phyloP scores from a whole-genome alignment of 2,888 invertebrate species.

The Mesorhabditis spiculigera region DNA sequence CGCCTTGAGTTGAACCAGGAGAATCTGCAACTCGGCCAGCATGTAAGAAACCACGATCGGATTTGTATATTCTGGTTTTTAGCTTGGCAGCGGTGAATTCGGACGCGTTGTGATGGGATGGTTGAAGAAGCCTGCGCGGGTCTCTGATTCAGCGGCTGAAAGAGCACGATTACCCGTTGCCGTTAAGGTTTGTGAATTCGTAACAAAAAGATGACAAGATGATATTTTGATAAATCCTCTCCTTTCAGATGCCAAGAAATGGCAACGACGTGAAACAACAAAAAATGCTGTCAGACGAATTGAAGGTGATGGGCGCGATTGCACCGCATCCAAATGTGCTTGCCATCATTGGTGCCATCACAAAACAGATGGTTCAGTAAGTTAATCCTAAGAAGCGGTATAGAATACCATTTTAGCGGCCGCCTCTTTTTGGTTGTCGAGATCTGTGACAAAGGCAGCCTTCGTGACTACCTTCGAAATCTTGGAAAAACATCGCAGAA shows the following conservation, averaged over 20 bases:
- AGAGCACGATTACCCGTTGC: conserved; percentile 27
- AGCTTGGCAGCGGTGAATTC: conserved; percentile 34
- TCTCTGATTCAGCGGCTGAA: conserved; percentile 19
- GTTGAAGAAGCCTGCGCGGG: conserved; percentile 19
- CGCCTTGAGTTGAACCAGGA: conserved; percentile 22
- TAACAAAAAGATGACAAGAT: too few species aligned
- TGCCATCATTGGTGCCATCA: background rate
- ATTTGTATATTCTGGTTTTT: conserved; percentile 7
- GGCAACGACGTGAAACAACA: background rate
- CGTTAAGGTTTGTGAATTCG: conserved; percentile 19
- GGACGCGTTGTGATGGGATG: conserved; percentile 29
- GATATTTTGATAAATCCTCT: background rate
- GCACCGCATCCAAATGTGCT: background rate
- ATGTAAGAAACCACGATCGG: conserved; percentile 9
- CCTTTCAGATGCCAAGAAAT: background rate
- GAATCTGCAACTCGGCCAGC: conserved; percentile 17
- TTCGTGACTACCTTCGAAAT: conserved; percentile 20
- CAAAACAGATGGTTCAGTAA: background rate
- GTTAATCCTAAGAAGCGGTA: background rate
- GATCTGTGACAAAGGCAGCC: conserved; percentile 25
- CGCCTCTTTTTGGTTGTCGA: conserved; percentile 32
- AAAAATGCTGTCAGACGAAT: background rate
- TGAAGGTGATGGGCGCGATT: background rate
- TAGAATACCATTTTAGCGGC: conserved; percentile 20
- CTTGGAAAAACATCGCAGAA: background rate